Evolutionary conservation across 2,888 invertebrate species (phyloP), one percentile per base, ranked within the genome.

Genomic region (Slavum lentiscoides): DNA sequence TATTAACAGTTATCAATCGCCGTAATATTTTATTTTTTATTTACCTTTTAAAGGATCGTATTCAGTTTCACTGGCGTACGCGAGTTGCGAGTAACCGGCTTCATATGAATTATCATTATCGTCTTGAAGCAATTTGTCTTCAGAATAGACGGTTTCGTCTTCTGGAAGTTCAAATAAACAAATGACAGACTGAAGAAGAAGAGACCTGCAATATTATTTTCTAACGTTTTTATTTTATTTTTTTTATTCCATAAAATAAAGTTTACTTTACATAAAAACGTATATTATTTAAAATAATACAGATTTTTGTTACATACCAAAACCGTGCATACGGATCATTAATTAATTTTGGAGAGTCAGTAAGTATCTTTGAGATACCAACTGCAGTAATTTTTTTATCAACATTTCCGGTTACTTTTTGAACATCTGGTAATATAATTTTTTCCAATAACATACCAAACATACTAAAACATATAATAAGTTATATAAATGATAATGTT

Each of bases 371-470:
- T 3, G 93, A 92, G 84, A 97, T 90, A 77, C 98, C 98, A 59
- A 96, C 93, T 1, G 95, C 94, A 76, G 96, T 94, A 83, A 97
- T 93, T 88, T 96, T 96, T 82, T 94, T 91, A 85, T 98, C 97
- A 53, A 92, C 88, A 70, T 89, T 88, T 2, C 95, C 95, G 17
- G 91, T 90, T 19, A 98, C 92, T 86, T 95, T 96, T 87, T 94
- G 94, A 85, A 96, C 88, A 85, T 98, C 97, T 1, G 92, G 88
- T 30, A 97, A 88, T 81, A 96, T 89, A 15, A 99, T 90, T 82
- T 96, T 93, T 85, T 98, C 96, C 83, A 96, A 86, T 74, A 99
- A 94, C 97, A 98, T 98, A 43, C 92, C 92, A 89, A 98, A 98
- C 94, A 99, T 94, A 84, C 95, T 94, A 84, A 6, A 85, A 82